Base-by-base conservation (phyloP, 2,797 vertebrate genomes). In the Sylvia borin region DNA sequence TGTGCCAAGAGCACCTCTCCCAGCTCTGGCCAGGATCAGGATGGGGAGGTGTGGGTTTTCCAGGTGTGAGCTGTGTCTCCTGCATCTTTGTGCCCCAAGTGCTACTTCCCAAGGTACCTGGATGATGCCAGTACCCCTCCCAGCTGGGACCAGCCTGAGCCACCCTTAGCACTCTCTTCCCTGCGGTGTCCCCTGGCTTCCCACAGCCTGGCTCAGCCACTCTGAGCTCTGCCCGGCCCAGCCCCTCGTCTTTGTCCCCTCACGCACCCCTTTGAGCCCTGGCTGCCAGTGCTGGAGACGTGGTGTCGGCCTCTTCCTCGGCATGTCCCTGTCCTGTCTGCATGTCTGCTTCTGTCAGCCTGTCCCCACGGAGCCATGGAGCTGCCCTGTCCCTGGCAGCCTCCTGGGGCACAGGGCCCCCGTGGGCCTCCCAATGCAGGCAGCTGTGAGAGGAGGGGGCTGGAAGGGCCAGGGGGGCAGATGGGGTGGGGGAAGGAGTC, bases 321-420 rank as follows among this genome's bases (percentile, higher is more conserved):
- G 97, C 93, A 50, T 97, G 97, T 97, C 78, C 95, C 92, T 96
- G 97, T 97, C 96, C 96, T 92, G 98, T 98, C 94, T 98, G 98
- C 97, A 97, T 98, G 98, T 93, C 90, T 95, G 97, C 96, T 98
- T 98, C 53, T 88, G 92, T 95, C 79, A 94, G 54, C 88, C 82
- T 92, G 57, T 93, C 81, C 79, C 79, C 91, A 93, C 0, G 16
- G 93, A 96, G 78, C 55, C 48, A 48, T 0, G 1, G 10, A 2
- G 40, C 72, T 10, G 10, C 57, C 57, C 70, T 5, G 5, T 71
- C 57, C 50, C 32, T 11, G 16, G 71, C 66, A 77, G 66, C 71
- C 58, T 54, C 34, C 40, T 0, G 5, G 78, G 60, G 8, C 1
- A 4, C 42, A 51, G 65, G 62, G 64, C 50, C 7, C 24, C 15